These are phyloP conservation scores for Poeciliopsis infans DNA, from an alignment of 2,797 vertebrate species.

Conservation along the genomic window DNA sequence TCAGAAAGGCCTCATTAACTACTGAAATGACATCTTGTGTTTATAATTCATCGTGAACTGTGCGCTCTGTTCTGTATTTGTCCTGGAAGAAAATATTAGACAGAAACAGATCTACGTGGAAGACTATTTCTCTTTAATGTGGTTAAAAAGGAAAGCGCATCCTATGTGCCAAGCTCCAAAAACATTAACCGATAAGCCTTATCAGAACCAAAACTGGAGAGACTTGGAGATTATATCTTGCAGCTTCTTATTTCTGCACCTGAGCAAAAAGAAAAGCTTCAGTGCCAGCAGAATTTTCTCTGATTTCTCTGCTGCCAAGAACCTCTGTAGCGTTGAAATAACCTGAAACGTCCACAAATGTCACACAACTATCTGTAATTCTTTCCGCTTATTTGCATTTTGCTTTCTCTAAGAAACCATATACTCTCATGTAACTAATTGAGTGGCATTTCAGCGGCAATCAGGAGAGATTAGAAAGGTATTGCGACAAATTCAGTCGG, in stretches of 20 bases:
- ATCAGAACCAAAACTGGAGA: not conserved
- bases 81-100: conserved; percentile 24
- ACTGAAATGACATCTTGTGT: not conserved
- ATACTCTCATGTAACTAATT: too few species aligned
- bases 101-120: conserved; percentile 1
- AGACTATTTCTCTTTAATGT: conserved; percentile 25
- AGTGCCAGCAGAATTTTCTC: not conserved
- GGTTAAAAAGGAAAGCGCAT: conserved; percentile 11
- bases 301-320: conserved; percentile 2
- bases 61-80: conserved; percentile 19
- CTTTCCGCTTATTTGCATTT: not conserved
- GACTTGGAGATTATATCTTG: not conserved
- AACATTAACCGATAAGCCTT: not conserved
- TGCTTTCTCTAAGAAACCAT: not conserved
- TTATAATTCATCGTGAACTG: conserved; percentile 19
- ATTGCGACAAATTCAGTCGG: conserved; percentile 8
- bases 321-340: not conserved
- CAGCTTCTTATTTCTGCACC: conserved; percentile 1
- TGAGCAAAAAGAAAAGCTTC: not conserved
- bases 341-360: not conserved
- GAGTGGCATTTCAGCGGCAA: not conserved
- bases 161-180: conserved; percentile 4
- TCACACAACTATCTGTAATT: not conserved
- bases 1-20: not conserved
- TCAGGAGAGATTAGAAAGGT: conserved; percentile 1